Evolutionary conservation across 2,888 invertebrate species (phyloP).

Genomic region (Platynereis dumerilii): DNA sequence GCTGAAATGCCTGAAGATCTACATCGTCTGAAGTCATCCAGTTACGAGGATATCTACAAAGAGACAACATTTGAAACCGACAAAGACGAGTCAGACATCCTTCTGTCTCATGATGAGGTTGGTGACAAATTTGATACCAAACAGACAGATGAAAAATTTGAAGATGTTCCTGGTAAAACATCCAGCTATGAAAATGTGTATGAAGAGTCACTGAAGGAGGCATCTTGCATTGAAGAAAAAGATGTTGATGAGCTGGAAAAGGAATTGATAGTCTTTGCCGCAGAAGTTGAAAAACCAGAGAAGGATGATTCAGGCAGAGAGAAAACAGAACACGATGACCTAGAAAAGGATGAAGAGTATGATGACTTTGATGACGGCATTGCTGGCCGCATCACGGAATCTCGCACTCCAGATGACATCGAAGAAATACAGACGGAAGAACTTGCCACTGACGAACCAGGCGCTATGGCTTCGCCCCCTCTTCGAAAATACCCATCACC

Average conservation of each 20-base stretch:
- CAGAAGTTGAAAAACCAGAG: constrained; percentile 37
- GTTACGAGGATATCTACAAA: constrained; percentile 35
- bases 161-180: constrained; percentile 39
- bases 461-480: background rate
- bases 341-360: constrained; percentile 32
- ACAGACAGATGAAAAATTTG: constrained; percentile 46
- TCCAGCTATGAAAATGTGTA: constrained; percentile 56
- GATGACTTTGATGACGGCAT: constrained; percentile 25
- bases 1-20: constrained; percentile 20
- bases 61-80: constrained; percentile 26
- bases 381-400: background rate
- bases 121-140: constrained; percentile 55
- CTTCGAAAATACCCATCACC: constrained; percentile 34
- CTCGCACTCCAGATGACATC: constrained; percentile 1
- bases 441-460: constrained; percentile 9
- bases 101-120: constrained; percentile 39
- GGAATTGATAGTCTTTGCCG: constrained; percentile 30
- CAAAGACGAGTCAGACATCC: constrained; percentile 24
- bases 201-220: constrained; percentile 38
- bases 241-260: constrained; percentile 30
- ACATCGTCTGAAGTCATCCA: constrained; percentile 29
- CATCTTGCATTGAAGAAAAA: constrained; percentile 31
- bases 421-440: constrained; percentile 18
- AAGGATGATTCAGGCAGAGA: constrained; percentile 20
- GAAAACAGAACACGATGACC: constrained; percentile 21